Base-by-base conservation (phyloP, 1,140 invertebrate genomes). In the Tyrophagus putrescentiae region DNA sequence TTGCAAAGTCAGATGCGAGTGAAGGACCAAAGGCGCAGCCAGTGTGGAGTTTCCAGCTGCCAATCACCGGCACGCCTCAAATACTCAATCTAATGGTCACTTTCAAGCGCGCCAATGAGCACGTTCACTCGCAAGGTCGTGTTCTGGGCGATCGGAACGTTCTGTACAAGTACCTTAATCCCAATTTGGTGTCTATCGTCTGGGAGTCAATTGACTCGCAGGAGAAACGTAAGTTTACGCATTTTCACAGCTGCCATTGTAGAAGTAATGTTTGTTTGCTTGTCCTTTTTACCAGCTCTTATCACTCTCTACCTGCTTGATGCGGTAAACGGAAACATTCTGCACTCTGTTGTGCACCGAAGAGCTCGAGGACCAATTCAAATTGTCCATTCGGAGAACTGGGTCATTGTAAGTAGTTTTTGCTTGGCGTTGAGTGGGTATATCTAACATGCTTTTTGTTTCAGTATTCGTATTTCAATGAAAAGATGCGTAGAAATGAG, bases 161-260 rank as follows among this genome's bases (percentile, higher is more conserved):
- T 39, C 79, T 98, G 21, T 99, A 98, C 74, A 99, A 98, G 72
- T 98, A 98, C 72, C 79, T 91, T 48, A 98, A 99, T 79, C 95
- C 95, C 25, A 98, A 98, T 76, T 74, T 98, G 60, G 82, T 94
- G 42, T 86, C 85, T 27, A 76, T 97, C 64, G 77, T 86, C 7
- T 84, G 87, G 0, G 79, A 89, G 71, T 83, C 82, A 44, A 77
- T 79, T 39, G 85, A 90, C 72, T 77, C 76, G 53, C 71, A 79
- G 44, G 80, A 87, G 68, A 85, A 85, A 77, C 78, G 83, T 84
- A 75, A 76, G 67, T 70, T 23, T 3, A 33, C 23, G 23, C 13
- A 48, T 48, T 6, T 27, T 6, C 31, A 48, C n/a, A 27, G 36
- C n/a, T 13, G 13, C 13, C n/a, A 39, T 39, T 13, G 36, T 13